Percentiles rank a stretch among this genome's conserved stretches.
These are phyloP conservation scores for Hemiprocne comata DNA, from an alignment of 2,113 vertebrate genomes.

Conservation along the genomic window DNA sequence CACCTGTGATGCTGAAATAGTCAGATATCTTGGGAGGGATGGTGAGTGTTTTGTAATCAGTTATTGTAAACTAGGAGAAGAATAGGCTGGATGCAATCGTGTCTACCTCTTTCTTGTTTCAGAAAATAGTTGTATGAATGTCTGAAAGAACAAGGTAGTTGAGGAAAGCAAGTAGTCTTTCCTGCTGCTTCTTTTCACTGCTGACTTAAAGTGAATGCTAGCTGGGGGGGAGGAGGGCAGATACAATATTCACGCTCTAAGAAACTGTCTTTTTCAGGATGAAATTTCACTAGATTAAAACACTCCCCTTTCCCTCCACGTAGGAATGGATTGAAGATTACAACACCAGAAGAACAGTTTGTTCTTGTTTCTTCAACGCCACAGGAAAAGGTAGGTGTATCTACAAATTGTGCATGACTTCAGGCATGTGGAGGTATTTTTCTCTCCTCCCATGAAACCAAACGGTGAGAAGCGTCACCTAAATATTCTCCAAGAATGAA, in stretches of 20 bases:
- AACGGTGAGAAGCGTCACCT: not conserved
- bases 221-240: not conserved
- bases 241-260: not conserved
- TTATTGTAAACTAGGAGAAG: not conserved
- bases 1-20: not conserved
- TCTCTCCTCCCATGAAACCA: not conserved
- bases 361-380: conserved; percentile 89
- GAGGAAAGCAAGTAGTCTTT: not conserved
- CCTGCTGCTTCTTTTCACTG: not conserved
- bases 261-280: not conserved
- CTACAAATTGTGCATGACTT: not conserved
- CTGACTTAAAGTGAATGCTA: not conserved
- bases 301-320: not conserved
- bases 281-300: not conserved
- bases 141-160: not conserved
- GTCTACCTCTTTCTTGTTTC: not conserved
- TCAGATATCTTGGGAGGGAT: not conserved
- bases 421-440: not conserved
- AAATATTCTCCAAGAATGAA: not conserved
- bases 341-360: conserved; percentile 93
- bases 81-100: not conserved
- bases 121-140: not conserved
- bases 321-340: conserved; percentile 93
- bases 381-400: conserved; percentile 87
- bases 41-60: not conserved